phyloP scores from a whole-genome alignment of 2,888 invertebrate genomes.

The Caenorhabditis panamensis region DNA sequence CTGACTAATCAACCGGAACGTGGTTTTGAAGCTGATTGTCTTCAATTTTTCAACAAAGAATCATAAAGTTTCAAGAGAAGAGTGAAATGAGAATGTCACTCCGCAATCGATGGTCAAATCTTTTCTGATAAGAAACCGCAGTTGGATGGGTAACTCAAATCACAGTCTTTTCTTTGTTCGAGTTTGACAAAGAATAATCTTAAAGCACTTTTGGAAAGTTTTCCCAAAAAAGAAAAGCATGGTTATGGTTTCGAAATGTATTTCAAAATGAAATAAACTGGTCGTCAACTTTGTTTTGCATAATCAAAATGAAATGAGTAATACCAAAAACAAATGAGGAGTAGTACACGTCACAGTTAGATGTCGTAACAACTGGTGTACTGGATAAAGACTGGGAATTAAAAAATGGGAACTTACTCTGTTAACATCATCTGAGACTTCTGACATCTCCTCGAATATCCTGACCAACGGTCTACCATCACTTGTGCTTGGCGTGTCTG shows the following conservation, averaged over 20 bases:
- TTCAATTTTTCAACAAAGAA: too few relatives aligned
- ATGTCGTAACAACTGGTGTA: too few relatives aligned
- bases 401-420: slow-evolving; percentile 4
- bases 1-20: too few relatives aligned
- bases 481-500: neutral
- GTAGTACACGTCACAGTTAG: too few relatives aligned
- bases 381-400: neutral
- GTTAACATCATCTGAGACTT: slow-evolving; percentile 26
- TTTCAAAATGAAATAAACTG: too few relatives aligned
- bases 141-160: neutral
- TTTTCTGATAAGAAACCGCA: slow-evolving; percentile 3
- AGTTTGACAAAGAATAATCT: neutral
- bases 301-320: neutral
- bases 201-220: neutral
- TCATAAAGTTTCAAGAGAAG: too few relatives aligned
- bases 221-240: too few relatives aligned
- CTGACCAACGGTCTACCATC: slow-evolving; percentile 10
- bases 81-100: neutral
- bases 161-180: neutral
- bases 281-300: neutral
- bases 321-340: too few relatives aligned
- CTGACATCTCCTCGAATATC: slow-evolving; percentile 34
- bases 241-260: too few relatives aligned
- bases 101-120: too few relatives aligned
- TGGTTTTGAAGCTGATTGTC: too few relatives aligned